Base-by-base conservation (phyloP, 2,888 invertebrate species). In the Heliothis peltigera region DNA sequence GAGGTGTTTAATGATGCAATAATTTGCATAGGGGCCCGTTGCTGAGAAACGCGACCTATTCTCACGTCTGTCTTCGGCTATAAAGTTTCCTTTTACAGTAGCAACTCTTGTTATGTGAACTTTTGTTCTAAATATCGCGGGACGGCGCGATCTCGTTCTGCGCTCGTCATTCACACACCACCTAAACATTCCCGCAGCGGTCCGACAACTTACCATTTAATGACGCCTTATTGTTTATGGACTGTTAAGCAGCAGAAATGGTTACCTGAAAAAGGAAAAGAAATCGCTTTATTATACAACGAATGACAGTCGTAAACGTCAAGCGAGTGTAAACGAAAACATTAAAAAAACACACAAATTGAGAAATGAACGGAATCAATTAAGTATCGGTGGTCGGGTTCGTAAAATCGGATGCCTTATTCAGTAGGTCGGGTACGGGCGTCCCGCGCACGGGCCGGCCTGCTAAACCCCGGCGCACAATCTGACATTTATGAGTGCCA, bases 401-500 rank as follows among this genome's bases (percentile, higher is more conserved):
- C 54, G 75, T 75, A 70, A 82, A 82, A 76, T 82, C 69, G 72
- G 72, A 75, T 73, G 78, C 82, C 84, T 85, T 83, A 86, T 85
- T 82, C 80, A 81, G 83, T 72, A 70, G 75, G 77, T 65, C 75
- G 80, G 82, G 83, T 71, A 81, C 79, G 77, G 81, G 81, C 76
- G 83, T 78, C 81, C 84, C 85, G 85, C 80, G 85, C 82, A 81
- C 88, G 88, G 89, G 89, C 84, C 86, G 84, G 84, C 82, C 83
- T 83, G 84, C 89, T 92, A 91, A 92, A 88, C 91, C 92, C 90
- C 87, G 84, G 92, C 92, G 93, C 91, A 90, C 95, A 95, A 95
- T 95, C 95, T 94, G 95, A 95, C 95, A 92, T 95, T 95, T 95
- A 95, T 94, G 95, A 95, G 92, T 91, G 94, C 94, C 93, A 95